A percentile compares a stretch with the other conserved stretches of the same genome.
phyloP scores from a whole-genome alignment of 2,797 vertebrate species.

The Potorous gilbertii region DNA sequence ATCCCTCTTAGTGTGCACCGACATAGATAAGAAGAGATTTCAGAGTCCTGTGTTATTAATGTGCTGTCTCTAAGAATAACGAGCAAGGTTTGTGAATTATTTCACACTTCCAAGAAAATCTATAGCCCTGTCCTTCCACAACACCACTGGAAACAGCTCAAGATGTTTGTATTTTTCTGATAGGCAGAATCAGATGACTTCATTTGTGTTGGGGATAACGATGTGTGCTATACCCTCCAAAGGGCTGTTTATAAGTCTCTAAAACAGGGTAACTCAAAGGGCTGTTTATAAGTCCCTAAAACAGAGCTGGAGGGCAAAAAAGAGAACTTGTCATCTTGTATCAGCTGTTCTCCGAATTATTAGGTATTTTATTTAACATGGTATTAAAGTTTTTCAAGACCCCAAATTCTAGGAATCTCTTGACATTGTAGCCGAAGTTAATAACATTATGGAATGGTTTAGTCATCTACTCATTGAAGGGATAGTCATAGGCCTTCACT shows the following conservation, averaged over 20 bases:
- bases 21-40: constrained; percentile 91
- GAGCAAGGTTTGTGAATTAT: constrained; percentile 88
- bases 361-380: constrained; percentile 1
- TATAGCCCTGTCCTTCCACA: constrained; percentile 85
- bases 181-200: constrained; percentile 78
- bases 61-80: constrained; percentile 92
- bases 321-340: not conserved
- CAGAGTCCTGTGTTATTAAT: constrained; percentile 91
- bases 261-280: constrained; percentile 1
- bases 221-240: constrained; percentile 32
- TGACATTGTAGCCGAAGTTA: not conserved
- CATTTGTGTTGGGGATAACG: constrained; percentile 59
- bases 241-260: constrained; percentile 52
- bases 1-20: constrained; percentile 85
- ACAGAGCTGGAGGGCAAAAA: not conserved
- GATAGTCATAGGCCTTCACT: constrained; percentile 8
- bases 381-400: not conserved
- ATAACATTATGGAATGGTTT: not conserved
- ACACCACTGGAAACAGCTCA: constrained; percentile 75
- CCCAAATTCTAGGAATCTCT: not conserved
- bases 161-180: constrained; percentile 72
- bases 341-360: not conserved
- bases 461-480: constrained; percentile 15
- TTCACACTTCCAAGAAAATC: constrained; percentile 88
- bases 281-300: constrained; percentile 57